phyloP scores from a whole-genome alignment of 2,797 vertebrate species.

The Sebastes iracundus region DNA sequence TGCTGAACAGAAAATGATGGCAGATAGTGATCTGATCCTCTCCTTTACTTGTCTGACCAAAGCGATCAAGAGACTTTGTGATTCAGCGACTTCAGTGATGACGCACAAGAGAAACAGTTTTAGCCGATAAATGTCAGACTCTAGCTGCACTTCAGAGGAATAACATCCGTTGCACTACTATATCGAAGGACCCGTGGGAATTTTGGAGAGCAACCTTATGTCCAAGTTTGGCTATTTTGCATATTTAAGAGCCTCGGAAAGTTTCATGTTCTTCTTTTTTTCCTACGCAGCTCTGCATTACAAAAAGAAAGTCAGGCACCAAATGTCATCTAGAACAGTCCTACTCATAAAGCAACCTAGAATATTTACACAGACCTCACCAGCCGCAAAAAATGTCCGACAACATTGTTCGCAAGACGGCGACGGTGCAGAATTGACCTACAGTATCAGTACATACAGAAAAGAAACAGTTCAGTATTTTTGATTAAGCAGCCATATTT shows the following conservation, averaged over 20 bases:
- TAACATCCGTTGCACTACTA: not conserved
- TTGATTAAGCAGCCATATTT: conserved; percentile 81
- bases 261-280: conserved; percentile 32
- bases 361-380: conserved; percentile 76
- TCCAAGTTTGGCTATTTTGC: conserved; percentile 63
- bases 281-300: conserved; percentile 61
- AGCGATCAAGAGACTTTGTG: not conserved
- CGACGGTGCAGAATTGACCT: conserved; percentile 70
- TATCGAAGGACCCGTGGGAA: conserved; percentile 29
- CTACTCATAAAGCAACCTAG: conserved; percentile 66
- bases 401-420: conserved; percentile 51
- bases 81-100: not conserved
- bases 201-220: conserved; percentile 39
- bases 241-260: conserved; percentile 55
- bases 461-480: conserved; percentile 70
- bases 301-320: conserved; percentile 70
- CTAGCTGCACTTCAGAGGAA: conserved; percentile 13
- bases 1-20: not conserved
- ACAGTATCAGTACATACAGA: conserved; percentile 81
- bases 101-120: not conserved
- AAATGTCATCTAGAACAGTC: conserved; percentile 62
- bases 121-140: conserved; percentile 4
- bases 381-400: conserved; percentile 55
- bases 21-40: not conserved
- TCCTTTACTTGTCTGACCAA: not conserved